phyloP scores from a whole-genome alignment of 2,888 invertebrate species.

The Drosophila trichaetosa region DNA sequence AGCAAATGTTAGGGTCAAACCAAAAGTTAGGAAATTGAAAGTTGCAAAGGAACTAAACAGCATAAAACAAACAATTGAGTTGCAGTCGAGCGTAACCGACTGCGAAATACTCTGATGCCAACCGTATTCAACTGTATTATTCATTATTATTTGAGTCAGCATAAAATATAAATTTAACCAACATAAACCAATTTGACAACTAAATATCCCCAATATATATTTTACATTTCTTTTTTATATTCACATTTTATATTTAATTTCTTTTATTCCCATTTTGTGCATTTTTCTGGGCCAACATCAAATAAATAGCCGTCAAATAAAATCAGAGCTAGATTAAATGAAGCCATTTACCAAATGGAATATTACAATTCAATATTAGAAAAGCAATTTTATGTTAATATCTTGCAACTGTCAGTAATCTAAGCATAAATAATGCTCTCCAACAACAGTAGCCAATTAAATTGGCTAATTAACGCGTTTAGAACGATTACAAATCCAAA shows the following conservation, averaged over 20 bases:
- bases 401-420: background rate
- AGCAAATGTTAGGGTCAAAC: background rate
- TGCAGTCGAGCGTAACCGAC: no score
- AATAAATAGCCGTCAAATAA: background rate
- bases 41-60: background rate
- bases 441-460: constrained; percentile 11
- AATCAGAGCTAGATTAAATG: background rate
- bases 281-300: background rate
- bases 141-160: background rate
- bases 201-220: background rate
- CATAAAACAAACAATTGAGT: background rate
- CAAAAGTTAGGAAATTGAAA: background rate
- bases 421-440: background rate
- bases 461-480: constrained; percentile 5
- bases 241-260: background rate
- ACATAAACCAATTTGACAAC: background rate
- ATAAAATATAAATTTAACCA: background rate
- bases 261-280: background rate
- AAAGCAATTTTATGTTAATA: background rate
- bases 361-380: background rate
- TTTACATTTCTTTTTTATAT: background rate
- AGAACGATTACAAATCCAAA: background rate
- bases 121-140: no score
- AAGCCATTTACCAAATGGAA: background rate
- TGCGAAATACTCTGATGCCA: no score